These are phyloP conservation scores for Colletes collaris DNA, from an alignment of 2,888 invertebrate genomes.

Conservation along the genomic window DNA sequence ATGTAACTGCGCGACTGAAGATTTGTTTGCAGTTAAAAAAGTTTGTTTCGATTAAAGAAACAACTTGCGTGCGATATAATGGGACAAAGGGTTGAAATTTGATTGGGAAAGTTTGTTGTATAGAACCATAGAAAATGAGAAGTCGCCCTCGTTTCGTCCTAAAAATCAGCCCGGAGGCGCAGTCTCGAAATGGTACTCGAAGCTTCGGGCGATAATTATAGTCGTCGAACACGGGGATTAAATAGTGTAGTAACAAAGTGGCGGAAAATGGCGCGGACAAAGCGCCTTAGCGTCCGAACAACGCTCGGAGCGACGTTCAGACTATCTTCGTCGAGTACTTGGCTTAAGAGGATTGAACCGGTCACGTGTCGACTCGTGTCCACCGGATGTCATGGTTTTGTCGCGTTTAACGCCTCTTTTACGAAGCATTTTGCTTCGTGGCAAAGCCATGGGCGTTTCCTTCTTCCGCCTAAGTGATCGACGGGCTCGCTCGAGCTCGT, in stretches of 20 bases:
- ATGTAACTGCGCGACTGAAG: too few species aligned
- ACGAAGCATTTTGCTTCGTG: slow-evolving; percentile 66
- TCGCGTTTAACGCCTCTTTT: slow-evolving; percentile 77
- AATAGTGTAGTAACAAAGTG: slow-evolving; percentile 16
- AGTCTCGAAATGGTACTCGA: slow-evolving; percentile 6
- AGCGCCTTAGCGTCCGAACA: slow-evolving; percentile 50
- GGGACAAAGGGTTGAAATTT: too few species aligned
- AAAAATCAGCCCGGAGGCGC: too few species aligned
- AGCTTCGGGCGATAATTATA: slow-evolving; percentile 27
- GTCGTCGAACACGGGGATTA: slow-evolving; percentile 38
- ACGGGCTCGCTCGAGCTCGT: slow-evolving; percentile 47
- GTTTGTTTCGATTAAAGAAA: too few species aligned
- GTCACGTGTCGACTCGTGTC: slow-evolving; percentile 80
- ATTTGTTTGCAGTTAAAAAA: too few species aligned
- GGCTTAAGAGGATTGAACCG: slow-evolving; percentile 68
- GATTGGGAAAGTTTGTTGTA: too few species aligned
- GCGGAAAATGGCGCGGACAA: slow-evolving; percentile 41
- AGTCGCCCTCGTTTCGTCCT: too few species aligned
- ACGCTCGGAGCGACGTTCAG: slow-evolving; percentile 37
- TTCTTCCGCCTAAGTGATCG: slow-evolving; percentile 70
- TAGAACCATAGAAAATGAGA: too few species aligned
- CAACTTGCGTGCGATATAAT: too few species aligned
- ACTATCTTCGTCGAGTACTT: slow-evolving; percentile 44
- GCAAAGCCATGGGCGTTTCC: slow-evolving; percentile 79
- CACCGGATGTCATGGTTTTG: slow-evolving; percentile 80